Evolutionary conservation across 2,113 vertebrate genomes (phyloP).

Genomic region (Gopherus flavomarginatus): DNA sequence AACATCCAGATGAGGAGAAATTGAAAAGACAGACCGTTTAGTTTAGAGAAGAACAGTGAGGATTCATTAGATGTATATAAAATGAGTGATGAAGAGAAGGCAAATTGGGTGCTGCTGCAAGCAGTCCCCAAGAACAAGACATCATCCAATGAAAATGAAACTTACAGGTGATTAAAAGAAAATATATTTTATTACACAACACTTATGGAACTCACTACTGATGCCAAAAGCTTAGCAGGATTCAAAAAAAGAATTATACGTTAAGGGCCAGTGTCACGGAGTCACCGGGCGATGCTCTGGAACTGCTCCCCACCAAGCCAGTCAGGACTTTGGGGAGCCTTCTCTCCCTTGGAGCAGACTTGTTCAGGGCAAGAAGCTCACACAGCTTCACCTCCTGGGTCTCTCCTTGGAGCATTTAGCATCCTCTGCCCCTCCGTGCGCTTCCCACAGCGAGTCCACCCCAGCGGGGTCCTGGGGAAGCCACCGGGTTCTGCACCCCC

Average conservation of each 20-base stretch:
- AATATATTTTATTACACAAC: background rate
- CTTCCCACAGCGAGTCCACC: too few species aligned
- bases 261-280: accelerated
- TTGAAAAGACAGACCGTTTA: accelerated
- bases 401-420: too few species aligned
- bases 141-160: background rate
- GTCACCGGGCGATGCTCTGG: too few species aligned
- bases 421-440: too few species aligned
- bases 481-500: too few species aligned
- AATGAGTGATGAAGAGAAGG: background rate
- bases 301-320: too few species aligned
- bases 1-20: background rate
- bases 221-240: background rate
- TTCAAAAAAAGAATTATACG: background rate
- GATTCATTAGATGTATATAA: background rate
- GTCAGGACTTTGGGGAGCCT: too few species aligned
- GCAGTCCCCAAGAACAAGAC: background rate
- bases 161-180: background rate
- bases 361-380: too few species aligned
- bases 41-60: background rate
- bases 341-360: too few species aligned
- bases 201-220: background rate
- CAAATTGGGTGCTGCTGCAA: background rate
- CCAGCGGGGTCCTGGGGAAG: too few species aligned
- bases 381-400: too few species aligned